Base-by-base conservation (phyloP, 2,888 invertebrate genomes). In the Myathropa florea region DNA sequence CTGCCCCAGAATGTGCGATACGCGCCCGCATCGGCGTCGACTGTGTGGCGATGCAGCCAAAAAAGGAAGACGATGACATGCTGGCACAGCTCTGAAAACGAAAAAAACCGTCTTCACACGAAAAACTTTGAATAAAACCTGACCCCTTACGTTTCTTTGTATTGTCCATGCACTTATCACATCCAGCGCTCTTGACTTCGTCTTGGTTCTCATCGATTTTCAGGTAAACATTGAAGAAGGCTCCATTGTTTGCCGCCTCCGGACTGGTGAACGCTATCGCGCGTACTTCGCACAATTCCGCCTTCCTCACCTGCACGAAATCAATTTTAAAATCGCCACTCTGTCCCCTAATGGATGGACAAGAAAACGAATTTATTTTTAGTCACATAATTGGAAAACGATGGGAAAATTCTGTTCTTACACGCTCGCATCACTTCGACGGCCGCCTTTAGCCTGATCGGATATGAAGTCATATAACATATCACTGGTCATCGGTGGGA, bases 41-140 rank as follows among this genome's bases (percentile, higher is more conserved):
- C 89, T 24, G 90, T 90, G 33, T 90, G 91, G 7, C 90, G 89
- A 63, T 92, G 91, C 18, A 92, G 77, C 92, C 92, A 92, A 73
- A 92, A 91, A 1, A 91, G 88, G 23, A 92, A 91, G 0, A 91
- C 90, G 36, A 92, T 88, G 9, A 90, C 88, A 70, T 92, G 92
- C 2, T 89, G 88, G 60, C 92, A 92, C 0, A 90, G 88, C 21
- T 88, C 92, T 92, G 33, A 0, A 63, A 7, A 23, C 30, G n/a
- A 24, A 21, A 60, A 55, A 60, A 57, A 64, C 57, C 2, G 21
- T 55, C n/a, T 9, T 36, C 12, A 36, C 6, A 24, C 0, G 36
- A n/a, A 4, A 10, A 28, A 14, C 1, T n/a, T n/a, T n/a, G 7
- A 59, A 9, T 10, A 10, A 21, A 12, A 39, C 30, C 46, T 9